phyloP scores from a whole-genome alignment of 2,113 vertebrate genomes.

The Asarcornis scutulata region DNA sequence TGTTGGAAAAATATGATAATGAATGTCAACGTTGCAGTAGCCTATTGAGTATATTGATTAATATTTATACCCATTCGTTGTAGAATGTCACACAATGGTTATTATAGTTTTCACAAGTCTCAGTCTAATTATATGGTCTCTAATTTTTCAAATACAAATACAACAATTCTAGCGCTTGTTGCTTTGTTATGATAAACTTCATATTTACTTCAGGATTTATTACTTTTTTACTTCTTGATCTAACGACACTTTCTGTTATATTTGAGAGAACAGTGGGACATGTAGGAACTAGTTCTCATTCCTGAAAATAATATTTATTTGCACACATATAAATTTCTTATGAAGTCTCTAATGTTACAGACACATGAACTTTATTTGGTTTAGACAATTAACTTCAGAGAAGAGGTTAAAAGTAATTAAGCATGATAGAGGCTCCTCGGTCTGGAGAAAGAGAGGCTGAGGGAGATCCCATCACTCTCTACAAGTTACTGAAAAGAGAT shows the following conservation, averaged over 20 bases:
- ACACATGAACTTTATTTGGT: neutral
- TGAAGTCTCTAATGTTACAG: neutral
- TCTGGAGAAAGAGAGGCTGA: neutral
- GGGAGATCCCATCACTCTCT: neutral
- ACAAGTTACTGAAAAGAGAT: neutral
- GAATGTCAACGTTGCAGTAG: neutral
- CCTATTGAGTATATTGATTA: neutral
- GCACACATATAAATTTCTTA: neutral
- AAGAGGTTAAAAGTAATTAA: neutral
- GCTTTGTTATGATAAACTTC: neutral
- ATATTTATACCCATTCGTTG: neutral
- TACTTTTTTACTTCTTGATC: neutral
- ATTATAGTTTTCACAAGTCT: neutral
- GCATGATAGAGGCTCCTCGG: neutral
- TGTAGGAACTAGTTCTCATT: neutral
- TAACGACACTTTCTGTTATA: neutral
- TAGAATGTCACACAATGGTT: neutral
- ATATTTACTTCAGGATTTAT: neutral
- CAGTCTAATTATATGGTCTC: neutral
- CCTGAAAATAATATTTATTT: neutral
- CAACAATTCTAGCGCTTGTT: neutral
- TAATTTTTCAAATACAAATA: neutral
- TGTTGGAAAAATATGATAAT: neutral
- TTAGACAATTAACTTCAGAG: neutral
- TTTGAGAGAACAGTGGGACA: neutral